phyloP scores from a whole-genome alignment of 2,797 vertebrate genomes.

The Scolopax rusticola region DNA sequence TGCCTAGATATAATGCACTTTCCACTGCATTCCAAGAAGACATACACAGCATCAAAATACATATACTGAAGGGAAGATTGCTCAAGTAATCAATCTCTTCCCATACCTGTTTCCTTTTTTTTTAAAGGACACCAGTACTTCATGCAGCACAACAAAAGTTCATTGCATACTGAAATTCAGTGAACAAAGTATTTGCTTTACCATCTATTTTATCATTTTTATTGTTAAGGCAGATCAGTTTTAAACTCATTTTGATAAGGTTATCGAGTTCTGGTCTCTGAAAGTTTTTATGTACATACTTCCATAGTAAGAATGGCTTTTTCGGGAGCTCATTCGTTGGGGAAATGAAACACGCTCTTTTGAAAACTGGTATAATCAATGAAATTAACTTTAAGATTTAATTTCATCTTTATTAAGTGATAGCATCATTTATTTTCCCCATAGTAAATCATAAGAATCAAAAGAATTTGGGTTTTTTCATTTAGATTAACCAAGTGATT shows the following conservation, averaged over 20 bases:
- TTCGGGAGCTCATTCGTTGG: neutral
- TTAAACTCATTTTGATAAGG: neutral
- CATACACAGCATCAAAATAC: neutral
- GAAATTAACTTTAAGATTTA: neutral
- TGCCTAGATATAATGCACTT: neutral
- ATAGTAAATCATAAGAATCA: neutral
- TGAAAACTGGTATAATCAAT: neutral
- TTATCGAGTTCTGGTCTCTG: neutral
- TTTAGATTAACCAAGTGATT: neutral
- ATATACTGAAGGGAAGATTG: neutral
- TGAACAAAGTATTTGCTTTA: neutral
- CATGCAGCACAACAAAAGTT: neutral
- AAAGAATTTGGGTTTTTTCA: neutral
- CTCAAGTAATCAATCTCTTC: neutral
- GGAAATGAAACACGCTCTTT: neutral
- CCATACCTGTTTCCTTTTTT: neutral
- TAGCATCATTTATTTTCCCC: neutral
- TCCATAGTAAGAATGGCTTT: neutral
- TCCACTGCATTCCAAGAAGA: neutral
- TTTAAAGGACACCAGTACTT: neutral
- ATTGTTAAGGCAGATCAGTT: neutral
- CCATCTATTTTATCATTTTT: neutral
- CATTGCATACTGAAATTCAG: neutral
- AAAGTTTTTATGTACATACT: neutral
- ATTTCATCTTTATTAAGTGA: neutral